Percentiles rank a stretch among this genome's conserved stretches.
Evolutionary conservation across 2,888 invertebrate species (phyloP).

Genomic region (Drosophila glabriapex): DNA sequence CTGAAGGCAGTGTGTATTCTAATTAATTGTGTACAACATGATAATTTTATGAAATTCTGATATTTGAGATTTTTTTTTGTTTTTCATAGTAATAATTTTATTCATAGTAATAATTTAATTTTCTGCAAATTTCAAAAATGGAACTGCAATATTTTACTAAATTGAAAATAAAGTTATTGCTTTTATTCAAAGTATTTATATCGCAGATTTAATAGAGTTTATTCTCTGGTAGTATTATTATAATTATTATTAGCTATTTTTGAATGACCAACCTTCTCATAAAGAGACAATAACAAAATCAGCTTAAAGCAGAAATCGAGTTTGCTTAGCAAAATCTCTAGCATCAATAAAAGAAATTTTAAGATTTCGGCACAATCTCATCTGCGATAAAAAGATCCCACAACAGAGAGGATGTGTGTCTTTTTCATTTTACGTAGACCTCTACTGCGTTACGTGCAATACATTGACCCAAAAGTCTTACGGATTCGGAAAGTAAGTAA

Average conservation of each 20-base stretch:
- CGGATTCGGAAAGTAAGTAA: slow-evolving; percentile 78
- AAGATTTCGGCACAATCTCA: slow-evolving; percentile 4
- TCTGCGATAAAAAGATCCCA: slow-evolving; percentile 10
- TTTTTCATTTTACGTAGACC: slow-evolving; percentile 85
- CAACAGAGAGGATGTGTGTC: slow-evolving; percentile 84
- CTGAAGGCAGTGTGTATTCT: neutral
- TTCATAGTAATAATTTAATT: neutral
- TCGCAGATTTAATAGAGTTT: neutral
- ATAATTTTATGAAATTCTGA: neutral
- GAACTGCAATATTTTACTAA: neutral
- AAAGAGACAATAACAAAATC: neutral
- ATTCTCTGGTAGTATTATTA: neutral
- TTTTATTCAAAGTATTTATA: neutral
- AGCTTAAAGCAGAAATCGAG: slow-evolving; percentile 17
- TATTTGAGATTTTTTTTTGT: neutral
- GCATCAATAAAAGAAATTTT: slow-evolving; percentile 21
- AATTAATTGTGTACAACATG: neutral
- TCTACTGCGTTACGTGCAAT: slow-evolving; percentile 83
- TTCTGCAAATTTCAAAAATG: neutral
- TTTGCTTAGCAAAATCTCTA: slow-evolving; percentile 38
- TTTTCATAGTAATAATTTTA: neutral
- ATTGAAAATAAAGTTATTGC: no score
- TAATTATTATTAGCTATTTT: neutral
- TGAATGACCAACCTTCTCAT: neutral
- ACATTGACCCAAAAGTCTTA: slow-evolving; percentile 66